Percentiles rank a stretch among this genome's conserved stretches.
These are phyloP conservation scores for Heliopora coerulea DNA, from an alignment of 92 coral and sea anemone species.

Conservation along the genomic window DNA sequence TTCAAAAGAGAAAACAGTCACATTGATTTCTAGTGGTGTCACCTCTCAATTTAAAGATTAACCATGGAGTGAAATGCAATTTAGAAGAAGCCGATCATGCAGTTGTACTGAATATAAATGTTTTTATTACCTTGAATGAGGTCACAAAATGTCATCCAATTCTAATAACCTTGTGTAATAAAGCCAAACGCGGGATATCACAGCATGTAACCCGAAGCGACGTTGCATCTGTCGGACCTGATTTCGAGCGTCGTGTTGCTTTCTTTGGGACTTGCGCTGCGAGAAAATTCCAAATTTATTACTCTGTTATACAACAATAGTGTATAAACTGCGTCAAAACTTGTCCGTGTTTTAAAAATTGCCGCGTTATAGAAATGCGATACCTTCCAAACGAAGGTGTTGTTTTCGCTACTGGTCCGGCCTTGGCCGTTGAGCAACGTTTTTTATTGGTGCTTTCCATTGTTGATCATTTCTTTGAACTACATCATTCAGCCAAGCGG, in stretches of 20 bases:
- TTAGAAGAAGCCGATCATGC: background rate
- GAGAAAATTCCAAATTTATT: too few species aligned
- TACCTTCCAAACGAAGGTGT: background rate
- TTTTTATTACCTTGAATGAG: background rate
- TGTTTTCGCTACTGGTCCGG: too few species aligned
- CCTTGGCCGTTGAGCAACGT: too few species aligned
- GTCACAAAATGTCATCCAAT: background rate
- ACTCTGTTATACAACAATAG: too few species aligned
- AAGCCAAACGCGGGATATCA: constrained; percentile 16
- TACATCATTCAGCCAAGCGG: too few species aligned
- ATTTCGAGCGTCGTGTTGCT: too few species aligned
- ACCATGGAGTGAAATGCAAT: background rate
- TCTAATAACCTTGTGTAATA: constrained; percentile 23
- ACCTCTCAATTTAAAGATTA: too few species aligned
- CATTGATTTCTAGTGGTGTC: too few species aligned
- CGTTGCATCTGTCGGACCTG: too few species aligned
- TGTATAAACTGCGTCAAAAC: too few species aligned
- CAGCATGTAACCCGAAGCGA: background rate
- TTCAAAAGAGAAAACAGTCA: background rate
- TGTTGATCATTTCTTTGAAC: too few species aligned
- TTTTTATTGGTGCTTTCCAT: background rate
- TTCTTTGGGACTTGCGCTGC: too few species aligned
- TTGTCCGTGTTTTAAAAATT: background rate
- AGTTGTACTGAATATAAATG: background rate
- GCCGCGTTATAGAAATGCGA: background rate